Conservation (phyloP, 1,140 invertebrate genomes). For the Eriocheir sinensis region DNA sequence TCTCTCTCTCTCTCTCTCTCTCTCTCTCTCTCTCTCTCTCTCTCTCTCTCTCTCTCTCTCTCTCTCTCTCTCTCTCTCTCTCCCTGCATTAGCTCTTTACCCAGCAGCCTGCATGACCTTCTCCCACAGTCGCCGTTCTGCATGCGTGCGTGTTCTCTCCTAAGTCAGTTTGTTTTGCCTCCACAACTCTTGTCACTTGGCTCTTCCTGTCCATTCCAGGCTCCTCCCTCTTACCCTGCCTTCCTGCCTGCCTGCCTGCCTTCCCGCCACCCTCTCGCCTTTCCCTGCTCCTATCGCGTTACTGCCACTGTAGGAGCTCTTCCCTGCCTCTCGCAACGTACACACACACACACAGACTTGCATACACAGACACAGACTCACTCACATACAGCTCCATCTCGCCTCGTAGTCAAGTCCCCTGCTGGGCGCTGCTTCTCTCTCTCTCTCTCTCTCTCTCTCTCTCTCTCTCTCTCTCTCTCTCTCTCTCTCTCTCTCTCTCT, state of each 20-base stretch:
- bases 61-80: not conserved
- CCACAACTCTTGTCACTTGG: conserved; percentile 25
- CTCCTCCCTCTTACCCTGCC: not conserved
- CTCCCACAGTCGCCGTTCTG: not conserved
- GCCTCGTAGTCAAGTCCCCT: not conserved
- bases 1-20: not conserved
- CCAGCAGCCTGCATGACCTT: not conserved
- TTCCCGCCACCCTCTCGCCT: not conserved
- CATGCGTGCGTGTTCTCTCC: not conserved
- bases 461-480: conserved; percentile 27
- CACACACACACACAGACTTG: conserved; percentile 39
- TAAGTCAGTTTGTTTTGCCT: conserved; percentile 35
- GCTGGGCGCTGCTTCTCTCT: not conserved
- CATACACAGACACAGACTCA: not conserved
- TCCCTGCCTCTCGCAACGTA: not conserved
- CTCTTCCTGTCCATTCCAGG: not conserved
- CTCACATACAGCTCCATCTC: not conserved
- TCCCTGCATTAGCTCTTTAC: not conserved
- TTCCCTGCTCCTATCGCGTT: not conserved
- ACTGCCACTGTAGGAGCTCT: not conserved
- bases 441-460: not conserved
- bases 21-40: not conserved
- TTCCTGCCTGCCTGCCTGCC: not conserved
- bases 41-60: not conserved
- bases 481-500: not conserved